Evolutionary conservation across 2,113 vertebrate species (phyloP).

Genomic region (Brachyistius frenatus): DNA sequence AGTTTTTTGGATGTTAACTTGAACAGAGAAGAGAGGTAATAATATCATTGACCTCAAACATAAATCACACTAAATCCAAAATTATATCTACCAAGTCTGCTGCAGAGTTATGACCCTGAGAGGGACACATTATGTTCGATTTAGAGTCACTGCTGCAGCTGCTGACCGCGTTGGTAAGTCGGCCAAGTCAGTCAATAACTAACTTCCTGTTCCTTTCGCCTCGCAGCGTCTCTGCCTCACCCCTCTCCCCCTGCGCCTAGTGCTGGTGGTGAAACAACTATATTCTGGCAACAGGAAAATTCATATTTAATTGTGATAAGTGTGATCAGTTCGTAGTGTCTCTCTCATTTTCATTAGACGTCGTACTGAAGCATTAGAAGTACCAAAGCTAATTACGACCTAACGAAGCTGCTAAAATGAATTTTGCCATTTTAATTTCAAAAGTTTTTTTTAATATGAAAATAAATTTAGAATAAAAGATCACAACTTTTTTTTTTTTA

Average conservation of each 20-base stretch:
- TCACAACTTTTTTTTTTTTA: too few relatives aligned
- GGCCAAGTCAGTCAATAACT: not conserved
- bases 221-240: not conserved
- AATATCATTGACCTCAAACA: not conserved
- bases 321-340: not conserved
- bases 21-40: not conserved
- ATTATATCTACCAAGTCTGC: not conserved
- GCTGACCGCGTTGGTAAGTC: not conserved
- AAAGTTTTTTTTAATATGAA: too few relatives aligned
- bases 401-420: not conserved
- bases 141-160: not conserved
- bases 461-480: too few relatives aligned
- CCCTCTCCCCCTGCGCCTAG: too few relatives aligned
- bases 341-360: not conserved
- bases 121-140: not conserved
- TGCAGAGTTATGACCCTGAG: not conserved
- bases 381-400: not conserved
- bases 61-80: not conserved
- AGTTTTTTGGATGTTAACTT: not conserved
- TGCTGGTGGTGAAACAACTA: too few relatives aligned
- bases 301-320: not conserved
- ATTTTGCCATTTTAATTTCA: not conserved
- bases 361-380: not conserved
- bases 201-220: not conserved
- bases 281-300: not conserved